Evolutionary conservation across 2,888 invertebrate genomes (phyloP), one percentile per base, ranked within the genome.

Genomic region (Spicauda simplicius): DNA sequence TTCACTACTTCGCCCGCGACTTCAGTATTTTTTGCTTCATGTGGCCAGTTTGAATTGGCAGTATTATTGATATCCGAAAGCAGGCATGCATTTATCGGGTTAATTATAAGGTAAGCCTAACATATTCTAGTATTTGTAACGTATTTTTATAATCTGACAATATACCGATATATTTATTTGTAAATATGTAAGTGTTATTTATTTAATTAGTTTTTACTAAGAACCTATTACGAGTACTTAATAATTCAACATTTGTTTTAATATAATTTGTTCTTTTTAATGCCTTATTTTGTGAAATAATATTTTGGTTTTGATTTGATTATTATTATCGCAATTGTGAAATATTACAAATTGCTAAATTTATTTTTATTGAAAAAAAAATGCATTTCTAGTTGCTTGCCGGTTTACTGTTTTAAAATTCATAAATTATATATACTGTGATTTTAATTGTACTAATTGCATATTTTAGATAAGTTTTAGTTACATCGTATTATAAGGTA

Each of bases 171-270:
- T 55, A 20, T 45, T 66, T 59, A 55, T 55, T 55, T 60, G 59
- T 66, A 60, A 55, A 66, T 66, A 60, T 33, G 12, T 66, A 66
- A 54, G 60, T 54, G 55, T 55, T 66, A 60, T 66, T 60, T 66
- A 60, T 60, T 66, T 16, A 12, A 30, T 45, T 65, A 65, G 53
- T 54, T 65, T 54, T 65, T 65, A 65, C 16, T 33, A 11, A 7
- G 16, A 41, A 30, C 57, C 50, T 52, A 58, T 25, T 62, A 56
- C 18, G 14, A 30, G 59, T 65, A 59, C 53, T 65, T 65, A 65
- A 65, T 59, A 59, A 59, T 45, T n/a, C 1, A 16, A 59, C 25
- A 30, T 30, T 59, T 33, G 8, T 61, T 61, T 53, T n/a, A 53
- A 4, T 11, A 41, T 41, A 41, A 41, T 41, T 41, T 41, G 7